Evolutionary conservation across 2,888 invertebrate species (phyloP), one percentile per base, ranked within the genome.

Genomic region (Drosophila diplacantha): DNA sequence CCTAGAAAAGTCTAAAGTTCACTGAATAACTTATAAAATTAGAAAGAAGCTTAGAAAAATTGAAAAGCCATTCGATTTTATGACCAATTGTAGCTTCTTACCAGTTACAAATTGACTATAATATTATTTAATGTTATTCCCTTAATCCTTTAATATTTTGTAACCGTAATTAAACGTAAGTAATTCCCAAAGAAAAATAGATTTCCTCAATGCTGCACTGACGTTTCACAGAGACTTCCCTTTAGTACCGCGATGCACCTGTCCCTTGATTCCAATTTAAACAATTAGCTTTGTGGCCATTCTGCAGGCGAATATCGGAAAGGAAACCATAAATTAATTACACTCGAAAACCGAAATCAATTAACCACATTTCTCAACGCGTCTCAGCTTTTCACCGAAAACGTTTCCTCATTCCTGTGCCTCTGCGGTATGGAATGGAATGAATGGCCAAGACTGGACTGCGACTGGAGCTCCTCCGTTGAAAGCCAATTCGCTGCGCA

Each of bases 311-410:
- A 59, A 24, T 44, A 44, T 59, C 58, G 43, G 7, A 44, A 44
- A 37, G 58, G 60, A 59, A 59, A 58, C 44, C 50, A 69, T 46
- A 53, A 70, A 69, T 70, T 69, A 69, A 70, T 70, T 69, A 69
- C 62, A 52, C 32, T 35, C 26, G 43, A 34, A 69, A 46, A 32
- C 59, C 34, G 61, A 81, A 83, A 76, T 83, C 80, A 80, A 80
- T 84, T 80, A 84, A 80, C 66, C 73, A 80, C 82, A 84, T 84
- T 84, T 83, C 64, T 73, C 69, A 83, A 83, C 78, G 78, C 83
- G 69, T 81, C 75, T 78, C 84, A 73, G 75, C 80, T 82, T 84
- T 81, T 76, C 80, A 73, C 71, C 83, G 76, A 71, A 67, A 64
- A 73, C 60, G 73, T 73, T 81, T 82, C 84, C 80, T 84, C 80